Evolutionary conservation across 2,888 invertebrate species (phyloP), one percentile per base, ranked within the genome.

Genomic region (Drepana falcataria): DNA sequence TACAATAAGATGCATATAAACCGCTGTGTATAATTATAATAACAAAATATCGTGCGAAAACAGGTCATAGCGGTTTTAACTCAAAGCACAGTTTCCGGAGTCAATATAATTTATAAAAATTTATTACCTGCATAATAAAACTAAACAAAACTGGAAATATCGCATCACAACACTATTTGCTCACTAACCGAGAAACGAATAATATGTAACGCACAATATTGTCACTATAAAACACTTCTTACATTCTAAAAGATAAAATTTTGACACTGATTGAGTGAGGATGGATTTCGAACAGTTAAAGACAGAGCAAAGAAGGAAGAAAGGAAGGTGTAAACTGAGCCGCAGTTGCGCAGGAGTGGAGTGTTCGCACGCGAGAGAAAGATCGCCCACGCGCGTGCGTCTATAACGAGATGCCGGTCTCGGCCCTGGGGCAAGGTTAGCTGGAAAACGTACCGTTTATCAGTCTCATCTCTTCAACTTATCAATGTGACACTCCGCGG

Each of bases 381-480:
- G 81, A 85, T 77, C 75, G 69, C 64, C 79, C 87, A 83, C 89
- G 87, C 89, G 63, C 64, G 69, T 69, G 81, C 65, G 72, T 63
- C 88, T 89, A 88, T 85, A 75, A 89, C 83, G 78, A 85, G 87
- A 81, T 74, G 73, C 72, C 78, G 77, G 77, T 75, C 83, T 76
- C 80, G 86, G 82, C 86, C 83, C 77, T 83, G 83, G 73, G 71
- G 72, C 89, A 87, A 89, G 89, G 89, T 83, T 83, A 79, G 75
- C 87, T 87, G 87, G 88, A 87, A 78, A 64, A 70, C 65, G 64
- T 59, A 54, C 59, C 9, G 51, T 51, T 3, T 34, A 33, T 51
- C 41, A 5, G 35, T 34, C 40, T 40, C 40, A 40, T 37, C 7
- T 51, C 51, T 51, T 34, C 33, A 33, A 33, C 21, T 41, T 7